A percentile compares a stretch with the other conserved stretches of the same genome.
Conservation (phyloP, 2,888 invertebrate genomes). For the Brachyopa scutellaris region DNA sequence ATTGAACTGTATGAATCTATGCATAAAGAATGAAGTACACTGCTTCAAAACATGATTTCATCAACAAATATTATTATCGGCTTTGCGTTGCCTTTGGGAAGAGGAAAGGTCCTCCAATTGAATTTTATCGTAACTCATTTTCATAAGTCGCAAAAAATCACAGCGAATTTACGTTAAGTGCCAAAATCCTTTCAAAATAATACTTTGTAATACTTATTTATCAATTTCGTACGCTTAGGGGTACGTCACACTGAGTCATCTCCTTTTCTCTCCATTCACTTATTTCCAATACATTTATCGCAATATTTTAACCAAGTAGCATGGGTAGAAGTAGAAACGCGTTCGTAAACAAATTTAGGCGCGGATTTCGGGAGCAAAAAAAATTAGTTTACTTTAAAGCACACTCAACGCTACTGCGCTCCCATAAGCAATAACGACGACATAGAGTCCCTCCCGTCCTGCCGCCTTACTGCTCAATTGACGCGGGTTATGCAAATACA, state of each 20-base stretch:
- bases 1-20: not conserved
- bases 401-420: not conserved
- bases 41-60: constrained; percentile 5
- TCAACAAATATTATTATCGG: constrained; percentile 19
- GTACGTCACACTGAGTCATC: not conserved
- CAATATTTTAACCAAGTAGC: constrained; percentile 23
- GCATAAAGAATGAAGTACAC: too few species aligned
- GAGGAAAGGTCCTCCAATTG: constrained; percentile 18
- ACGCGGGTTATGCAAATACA: constrained; percentile 56
- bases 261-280: constrained; percentile 6
- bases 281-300: constrained; percentile 64
- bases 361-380: constrained; percentile 22
- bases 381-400: constrained; percentile 57
- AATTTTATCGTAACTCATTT: constrained; percentile 57
- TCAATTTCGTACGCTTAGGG: constrained; percentile 29
- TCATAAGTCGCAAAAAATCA: constrained; percentile 56
- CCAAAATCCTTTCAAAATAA: constrained; percentile 62
- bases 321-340: too few species aligned
- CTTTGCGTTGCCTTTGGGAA: not conserved
- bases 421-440: not conserved
- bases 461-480: constrained; percentile 24
- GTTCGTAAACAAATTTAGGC: constrained; percentile 45
- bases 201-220: constrained; percentile 57
- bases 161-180: constrained; percentile 55
- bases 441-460: not conserved